Conservation (phyloP, 2,797 vertebrate genomes). For the Liasis olivaceus region DNA sequence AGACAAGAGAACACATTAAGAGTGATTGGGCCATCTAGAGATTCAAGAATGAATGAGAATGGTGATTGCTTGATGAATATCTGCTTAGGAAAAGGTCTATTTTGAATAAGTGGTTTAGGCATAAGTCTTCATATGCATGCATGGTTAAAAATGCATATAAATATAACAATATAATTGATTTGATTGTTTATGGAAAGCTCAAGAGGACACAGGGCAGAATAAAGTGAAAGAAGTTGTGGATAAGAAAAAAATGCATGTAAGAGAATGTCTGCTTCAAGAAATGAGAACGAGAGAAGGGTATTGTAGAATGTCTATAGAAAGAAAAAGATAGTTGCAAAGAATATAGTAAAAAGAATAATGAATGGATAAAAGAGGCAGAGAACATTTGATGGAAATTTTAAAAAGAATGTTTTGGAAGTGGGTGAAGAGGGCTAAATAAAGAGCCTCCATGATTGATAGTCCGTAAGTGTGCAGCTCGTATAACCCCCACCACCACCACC, state of each 20-base stretch:
- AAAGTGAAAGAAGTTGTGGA: background rate
- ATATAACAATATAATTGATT: background rate
- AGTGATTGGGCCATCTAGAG: background rate
- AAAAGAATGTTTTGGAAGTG: background rate
- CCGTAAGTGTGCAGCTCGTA: background rate
- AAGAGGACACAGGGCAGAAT: background rate
- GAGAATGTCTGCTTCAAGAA: background rate
- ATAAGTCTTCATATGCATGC: background rate
- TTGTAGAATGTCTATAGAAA: background rate
- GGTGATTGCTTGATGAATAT: background rate
- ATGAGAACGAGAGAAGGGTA: background rate
- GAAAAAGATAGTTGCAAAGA: background rate
- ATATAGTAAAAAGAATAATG: background rate
- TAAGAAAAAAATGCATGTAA: background rate
- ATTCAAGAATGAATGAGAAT: background rate
- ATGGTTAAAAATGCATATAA: background rate
- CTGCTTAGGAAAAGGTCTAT: background rate
- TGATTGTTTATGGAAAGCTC: background rate
- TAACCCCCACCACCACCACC: fast-evolving
- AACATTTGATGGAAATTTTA: background rate
- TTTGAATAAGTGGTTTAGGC: background rate
- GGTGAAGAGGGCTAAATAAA: background rate
- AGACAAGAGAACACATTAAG: background rate
- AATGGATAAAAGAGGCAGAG: background rate
- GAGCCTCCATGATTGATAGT: background rate